phyloP scores from a whole-genome alignment of 2,888 invertebrate species.

The Acronicta psi region DNA sequence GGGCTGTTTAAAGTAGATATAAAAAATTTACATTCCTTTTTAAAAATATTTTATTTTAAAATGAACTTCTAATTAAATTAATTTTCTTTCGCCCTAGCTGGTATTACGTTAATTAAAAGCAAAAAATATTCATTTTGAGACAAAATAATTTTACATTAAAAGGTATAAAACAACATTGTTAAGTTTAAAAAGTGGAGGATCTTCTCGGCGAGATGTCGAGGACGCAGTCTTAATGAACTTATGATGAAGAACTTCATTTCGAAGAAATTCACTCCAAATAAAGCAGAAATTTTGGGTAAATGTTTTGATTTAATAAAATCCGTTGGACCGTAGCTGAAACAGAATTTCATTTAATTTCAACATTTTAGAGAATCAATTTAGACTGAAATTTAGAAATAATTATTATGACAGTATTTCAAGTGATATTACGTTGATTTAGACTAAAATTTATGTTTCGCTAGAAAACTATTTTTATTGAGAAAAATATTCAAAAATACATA shows the following conservation, averaged over 20 bases:
- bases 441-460: too few relatives aligned
- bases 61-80: not conserved
- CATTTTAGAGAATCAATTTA: conserved; percentile 12
- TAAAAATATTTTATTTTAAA: not conserved
- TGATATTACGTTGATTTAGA: not conserved
- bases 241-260: conserved; percentile 76
- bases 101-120: not conserved
- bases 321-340: conserved; percentile 38
- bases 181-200: conserved; percentile 64
- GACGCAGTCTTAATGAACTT: conserved; percentile 74
- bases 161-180: conserved; percentile 48
- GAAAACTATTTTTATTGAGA: too few relatives aligned
- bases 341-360: conserved; percentile 37
- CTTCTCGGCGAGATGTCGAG: conserved; percentile 59
- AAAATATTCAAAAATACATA: too few relatives aligned
- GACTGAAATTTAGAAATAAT: conserved; percentile 8
- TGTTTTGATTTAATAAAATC: conserved; percentile 70
- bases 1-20: too few relatives aligned
- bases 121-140: conserved; percentile 14
- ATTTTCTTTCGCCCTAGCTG: not conserved
- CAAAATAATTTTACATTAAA: conserved; percentile 35
- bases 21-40: too few relatives aligned
- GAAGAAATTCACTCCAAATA: conserved; percentile 69
- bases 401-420: not conserved
- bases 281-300: conserved; percentile 65